Evolutionary conservation across 2,797 vertebrate species (phyloP).

Genomic region (Rhinophrynus dorsalis): DNA sequence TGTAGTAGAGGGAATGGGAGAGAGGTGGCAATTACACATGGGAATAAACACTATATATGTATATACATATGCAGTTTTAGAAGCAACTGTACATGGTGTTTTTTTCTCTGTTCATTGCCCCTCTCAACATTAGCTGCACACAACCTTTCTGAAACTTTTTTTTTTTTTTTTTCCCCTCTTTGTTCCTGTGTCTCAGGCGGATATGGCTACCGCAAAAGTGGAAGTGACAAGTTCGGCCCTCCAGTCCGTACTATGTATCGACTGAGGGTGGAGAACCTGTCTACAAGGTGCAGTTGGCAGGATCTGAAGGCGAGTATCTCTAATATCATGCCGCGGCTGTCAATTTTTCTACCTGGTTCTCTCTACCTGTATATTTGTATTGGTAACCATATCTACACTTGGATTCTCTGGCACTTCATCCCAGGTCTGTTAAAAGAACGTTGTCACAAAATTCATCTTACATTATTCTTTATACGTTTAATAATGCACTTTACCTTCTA

Average conservation of each 20-base stretch:
- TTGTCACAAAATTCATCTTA: too few relatives aligned
- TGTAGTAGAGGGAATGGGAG: too few relatives aligned
- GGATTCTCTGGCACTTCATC: too few relatives aligned
- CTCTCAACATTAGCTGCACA: neutral
- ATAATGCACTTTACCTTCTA: too few relatives aligned
- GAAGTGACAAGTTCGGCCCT: constrained; percentile 92
- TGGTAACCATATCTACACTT: too few relatives aligned
- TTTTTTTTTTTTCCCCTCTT: neutral
- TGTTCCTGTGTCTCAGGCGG: constrained; percentile 72
- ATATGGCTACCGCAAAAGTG: constrained; percentile 91
- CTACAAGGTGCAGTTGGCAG: constrained; percentile 97
- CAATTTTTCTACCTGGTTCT: too few relatives aligned
- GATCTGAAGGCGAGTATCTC: constrained; percentile 88
- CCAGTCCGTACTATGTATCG: constrained; percentile 95
- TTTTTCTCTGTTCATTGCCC: neutral
- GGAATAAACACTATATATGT: neutral
- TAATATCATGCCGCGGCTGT: too few relatives aligned
- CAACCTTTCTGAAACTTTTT: neutral
- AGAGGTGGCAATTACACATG: too few relatives aligned
- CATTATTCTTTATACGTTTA: too few relatives aligned
- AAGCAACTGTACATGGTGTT: neutral
- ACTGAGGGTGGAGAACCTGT: constrained; percentile 96
- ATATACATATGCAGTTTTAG: neutral
- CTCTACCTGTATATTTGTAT: too few relatives aligned
- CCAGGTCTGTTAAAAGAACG: too few relatives aligned